Conservation (phyloP, 2,888 invertebrate species). For the Horisme vitalbata region DNA sequence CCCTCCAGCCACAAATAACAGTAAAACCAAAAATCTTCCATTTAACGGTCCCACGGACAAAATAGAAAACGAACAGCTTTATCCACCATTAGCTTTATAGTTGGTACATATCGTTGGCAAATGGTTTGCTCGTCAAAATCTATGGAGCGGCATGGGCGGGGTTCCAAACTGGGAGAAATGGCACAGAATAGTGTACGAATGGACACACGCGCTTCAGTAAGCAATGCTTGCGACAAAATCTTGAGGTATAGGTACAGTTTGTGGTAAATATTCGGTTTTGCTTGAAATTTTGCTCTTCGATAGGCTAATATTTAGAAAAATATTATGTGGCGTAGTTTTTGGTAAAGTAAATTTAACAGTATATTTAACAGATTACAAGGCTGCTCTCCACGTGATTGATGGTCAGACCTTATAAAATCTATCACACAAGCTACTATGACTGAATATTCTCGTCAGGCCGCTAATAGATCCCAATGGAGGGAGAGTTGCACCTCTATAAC, state of each 20-base stretch:
- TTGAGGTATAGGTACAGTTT: background rate
- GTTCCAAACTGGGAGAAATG: slow-evolving; percentile 27
- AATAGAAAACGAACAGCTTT: slow-evolving; percentile 34
- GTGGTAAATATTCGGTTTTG: too few relatives aligned
- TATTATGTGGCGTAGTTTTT: too few relatives aligned
- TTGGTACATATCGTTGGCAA: slow-evolving; percentile 35
- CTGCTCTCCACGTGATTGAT: too few relatives aligned
- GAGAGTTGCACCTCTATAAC: too few relatives aligned
- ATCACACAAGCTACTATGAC: too few relatives aligned
- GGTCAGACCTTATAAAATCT: too few relatives aligned
- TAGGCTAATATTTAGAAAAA: too few relatives aligned
- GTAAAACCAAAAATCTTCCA: slow-evolving; percentile 17
- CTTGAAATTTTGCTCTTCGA: too few relatives aligned
- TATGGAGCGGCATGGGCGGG: slow-evolving; percentile 32
- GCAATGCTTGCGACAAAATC: slow-evolving; percentile 15
- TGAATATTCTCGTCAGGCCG: too few relatives aligned
- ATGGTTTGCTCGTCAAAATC: slow-evolving; percentile 31
- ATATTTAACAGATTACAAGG: too few relatives aligned
- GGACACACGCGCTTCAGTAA: slow-evolving; percentile 9
- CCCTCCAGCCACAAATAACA: slow-evolving; percentile 14
- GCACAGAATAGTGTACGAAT: slow-evolving; percentile 10
- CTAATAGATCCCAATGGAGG: too few relatives aligned
- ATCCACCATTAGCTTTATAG: slow-evolving; percentile 36
- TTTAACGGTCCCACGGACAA: slow-evolving; percentile 25
- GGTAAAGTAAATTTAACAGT: too few relatives aligned